Conservation (phyloP, 2,113 vertebrate species). For the Egretta garzetta region DNA sequence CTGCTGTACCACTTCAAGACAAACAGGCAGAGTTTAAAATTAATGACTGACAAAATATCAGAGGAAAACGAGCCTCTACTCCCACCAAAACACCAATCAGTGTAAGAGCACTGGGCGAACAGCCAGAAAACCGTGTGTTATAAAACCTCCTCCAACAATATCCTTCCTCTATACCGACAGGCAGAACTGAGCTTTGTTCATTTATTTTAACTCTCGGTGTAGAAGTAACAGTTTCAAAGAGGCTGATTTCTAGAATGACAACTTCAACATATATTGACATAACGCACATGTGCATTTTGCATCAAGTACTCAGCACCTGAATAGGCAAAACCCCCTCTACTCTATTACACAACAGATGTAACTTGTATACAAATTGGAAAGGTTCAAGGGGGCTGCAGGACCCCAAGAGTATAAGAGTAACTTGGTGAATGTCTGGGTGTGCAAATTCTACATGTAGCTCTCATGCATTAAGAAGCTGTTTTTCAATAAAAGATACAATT, state of each 20-base stretch:
- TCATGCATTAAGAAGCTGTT: not conserved
- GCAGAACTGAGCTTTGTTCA: not conserved
- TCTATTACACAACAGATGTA: not conserved
- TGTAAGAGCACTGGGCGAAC: not conserved
- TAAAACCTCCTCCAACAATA: not conserved
- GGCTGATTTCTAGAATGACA: not conserved
- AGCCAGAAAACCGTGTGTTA: not conserved
- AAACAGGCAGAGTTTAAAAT: not conserved
- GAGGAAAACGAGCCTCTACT: not conserved
- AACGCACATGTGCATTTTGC: not conserved
- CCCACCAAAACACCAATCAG: conserved; percentile 2
- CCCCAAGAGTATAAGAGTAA: not conserved
- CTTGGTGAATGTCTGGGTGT: not conserved
- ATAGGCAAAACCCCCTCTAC: not conserved
- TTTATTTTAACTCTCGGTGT: not conserved
- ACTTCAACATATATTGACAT: not conserved
- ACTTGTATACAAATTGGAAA: not conserved
- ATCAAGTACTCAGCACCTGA: not conserved
- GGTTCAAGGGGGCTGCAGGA: not conserved
- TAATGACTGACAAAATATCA: not conserved
- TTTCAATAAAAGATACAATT: not conserved
- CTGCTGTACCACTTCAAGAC: not conserved
- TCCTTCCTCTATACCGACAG: not conserved
- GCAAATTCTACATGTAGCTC: not conserved
- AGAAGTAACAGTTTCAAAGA: not conserved